Evolutionary conservation across 2,888 invertebrate genomes (phyloP), one percentile per base, ranked within the genome.

Genomic region (Hirtodrosophila histrioides): DNA sequence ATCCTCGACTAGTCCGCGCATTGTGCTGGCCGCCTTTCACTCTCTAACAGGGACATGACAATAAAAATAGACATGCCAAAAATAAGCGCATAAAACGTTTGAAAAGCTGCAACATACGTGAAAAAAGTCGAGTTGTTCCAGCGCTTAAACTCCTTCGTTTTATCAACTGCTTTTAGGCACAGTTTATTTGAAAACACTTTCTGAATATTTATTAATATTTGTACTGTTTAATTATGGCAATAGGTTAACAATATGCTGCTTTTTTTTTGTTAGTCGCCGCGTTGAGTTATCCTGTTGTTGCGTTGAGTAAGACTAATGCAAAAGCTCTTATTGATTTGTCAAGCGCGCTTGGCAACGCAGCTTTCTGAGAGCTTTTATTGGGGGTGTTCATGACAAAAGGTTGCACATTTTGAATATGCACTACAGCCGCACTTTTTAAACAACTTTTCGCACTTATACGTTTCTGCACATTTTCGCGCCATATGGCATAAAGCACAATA

Each of bases 1-100:
- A 73, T 91, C 90, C 74, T 91, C 91, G 69, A 82, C 88, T 77
- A 91, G 76, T 68, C 90, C 89, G 87, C 91, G 91, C 91, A 91
- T 91, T 79, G 37, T 67, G 56, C 37, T 10, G 54, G 49, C 57
- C 49, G 45, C 54, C 39, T 40, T 29, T 43, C 23, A 37, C 56
- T 60, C 54, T 54, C 62, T 64, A 10, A 24, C 63, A 63, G 35
- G 31, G 11, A 27, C 24, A 55, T 37, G 27, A 17, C 24, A 69
- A 61, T 75, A 82, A 68, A 87, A 75, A 85, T 70, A 78, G 69
- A 80, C 45, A 57, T 43, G 62, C 69, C 61, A 61, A 63, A 64
- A 70, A 69, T 84, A 67, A 78, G 44, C 58, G 63, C 56, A 69
- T 54, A 69, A 60, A 49, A 63, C 61, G 62, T 29, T 54, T 17